Conservation (phyloP, 2,797 vertebrate genomes). For the Ctenopoma kingsleyae region DNA sequence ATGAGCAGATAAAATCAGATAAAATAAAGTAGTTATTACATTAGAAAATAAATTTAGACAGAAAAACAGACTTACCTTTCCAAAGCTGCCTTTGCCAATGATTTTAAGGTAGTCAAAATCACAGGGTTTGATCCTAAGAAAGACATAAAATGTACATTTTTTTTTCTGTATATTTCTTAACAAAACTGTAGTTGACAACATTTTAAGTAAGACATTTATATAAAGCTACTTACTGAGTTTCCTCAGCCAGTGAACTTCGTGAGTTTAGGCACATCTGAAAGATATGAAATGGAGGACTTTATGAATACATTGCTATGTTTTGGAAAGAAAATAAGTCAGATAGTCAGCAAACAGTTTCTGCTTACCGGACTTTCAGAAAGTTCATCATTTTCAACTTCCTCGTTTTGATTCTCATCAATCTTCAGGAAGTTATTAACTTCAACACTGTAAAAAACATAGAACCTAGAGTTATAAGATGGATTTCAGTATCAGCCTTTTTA, state of each 20-base stretch:
- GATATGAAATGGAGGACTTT: neutral
- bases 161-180: neutral
- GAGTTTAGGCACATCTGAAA: conserved; percentile 75
- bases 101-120: conserved; percentile 88
- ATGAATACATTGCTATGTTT: neutral
- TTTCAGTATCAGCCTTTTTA: neutral
- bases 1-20: neutral
- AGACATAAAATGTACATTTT: neutral
- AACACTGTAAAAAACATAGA: conserved; percentile 64
- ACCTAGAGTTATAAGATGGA: neutral
- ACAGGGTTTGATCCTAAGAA: conserved; percentile 82
- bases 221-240: conserved; percentile 81
- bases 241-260: conserved; percentile 81
- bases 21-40: neutral
- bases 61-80: conserved; percentile 75
- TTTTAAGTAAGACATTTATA: neutral
- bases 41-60: fast-evolving
- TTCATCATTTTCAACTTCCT: conserved; percentile 67
- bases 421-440: conserved; percentile 84
- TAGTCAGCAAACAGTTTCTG: neutral
- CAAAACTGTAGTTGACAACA: neutral
- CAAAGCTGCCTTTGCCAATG: conserved; percentile 89
- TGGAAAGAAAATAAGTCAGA: neutral
- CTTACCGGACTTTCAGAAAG: conserved; percentile 61
- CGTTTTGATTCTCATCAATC: conserved; percentile 84